These are phyloP conservation scores for Dastarcus helophoroides DNA, from an alignment of 2,888 invertebrate genomes.

Conservation along the genomic window DNA sequence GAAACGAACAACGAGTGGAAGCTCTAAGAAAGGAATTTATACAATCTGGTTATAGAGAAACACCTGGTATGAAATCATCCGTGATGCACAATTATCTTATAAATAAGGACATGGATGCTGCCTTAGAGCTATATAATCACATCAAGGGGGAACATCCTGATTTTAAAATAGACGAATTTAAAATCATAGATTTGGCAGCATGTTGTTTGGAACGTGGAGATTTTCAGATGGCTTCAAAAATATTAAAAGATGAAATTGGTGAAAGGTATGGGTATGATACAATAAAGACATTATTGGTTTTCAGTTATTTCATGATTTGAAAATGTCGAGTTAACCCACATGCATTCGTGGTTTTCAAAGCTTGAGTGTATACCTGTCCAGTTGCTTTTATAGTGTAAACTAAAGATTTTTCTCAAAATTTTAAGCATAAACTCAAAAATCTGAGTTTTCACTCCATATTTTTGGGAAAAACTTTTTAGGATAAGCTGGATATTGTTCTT, in stretches of 20 bases:
- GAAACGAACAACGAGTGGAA: slow-evolving; percentile 43
- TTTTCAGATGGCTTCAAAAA: slow-evolving; percentile 36
- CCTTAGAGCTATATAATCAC: slow-evolving; percentile 42
- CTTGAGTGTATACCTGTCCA: too few relatives aligned
- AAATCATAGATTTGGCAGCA: slow-evolving; percentile 51
- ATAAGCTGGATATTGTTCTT: too few relatives aligned
- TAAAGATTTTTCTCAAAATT: too few relatives aligned
- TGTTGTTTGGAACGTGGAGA: slow-evolving; percentile 43
- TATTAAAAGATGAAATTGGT: slow-evolving; percentile 42
- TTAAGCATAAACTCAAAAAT: too few relatives aligned
- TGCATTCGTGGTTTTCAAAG: too few relatives aligned
- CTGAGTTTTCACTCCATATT: too few relatives aligned
- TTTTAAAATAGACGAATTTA: slow-evolving; percentile 53
- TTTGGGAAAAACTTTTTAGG: too few relatives aligned
- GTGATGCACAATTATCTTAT: slow-evolving; percentile 51
- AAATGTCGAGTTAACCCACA: too few relatives aligned
- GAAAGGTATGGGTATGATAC: slow-evolving; percentile 37
- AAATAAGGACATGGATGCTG: slow-evolving; percentile 42
- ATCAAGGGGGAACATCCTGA: slow-evolving; percentile 41
- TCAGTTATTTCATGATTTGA: too few relatives aligned
- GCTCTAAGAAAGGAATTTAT: slow-evolving; percentile 45
- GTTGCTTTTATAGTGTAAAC: too few relatives aligned
- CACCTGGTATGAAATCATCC: slow-evolving; percentile 52
- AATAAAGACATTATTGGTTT: too few relatives aligned
- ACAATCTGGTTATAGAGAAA: slow-evolving; percentile 26